Base-by-base conservation (phyloP, 2,888 invertebrate genomes). In the Agriotes lineatus region DNA sequence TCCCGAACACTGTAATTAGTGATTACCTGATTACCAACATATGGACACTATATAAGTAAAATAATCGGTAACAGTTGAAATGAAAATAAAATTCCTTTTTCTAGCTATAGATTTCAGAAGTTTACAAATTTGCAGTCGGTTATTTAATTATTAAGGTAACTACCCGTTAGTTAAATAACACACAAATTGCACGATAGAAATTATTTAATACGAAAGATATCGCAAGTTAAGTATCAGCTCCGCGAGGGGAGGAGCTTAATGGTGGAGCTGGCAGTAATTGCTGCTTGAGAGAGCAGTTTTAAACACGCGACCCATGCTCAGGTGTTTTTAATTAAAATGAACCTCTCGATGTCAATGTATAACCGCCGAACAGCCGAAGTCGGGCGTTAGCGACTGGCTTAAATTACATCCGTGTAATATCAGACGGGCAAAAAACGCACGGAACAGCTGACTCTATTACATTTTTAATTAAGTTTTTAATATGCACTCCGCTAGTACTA, bases 241-340 rank as follows among this genome's bases (percentile, higher is more conserved):
- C 57, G 44, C 20, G 39, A 16, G 35, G 63, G 63, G 62, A 59
- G 64, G 69, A 54, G 69, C 44, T 30, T 52, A 45, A 64, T 64
- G 45, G 58, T 33, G 64, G 39, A 62, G 62, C 35, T 22, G 35
- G 67, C 61, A 60, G 68, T 65, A 64, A 68, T 65, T 62, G 67
- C 62, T 62, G 54, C 67, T 69, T 64, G 63, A 69, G 63, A 72
- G 67, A 69, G 58, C 69, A 63, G 68, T 65, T 69, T 69, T 64
- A 69, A 68, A 68, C 72, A 72, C 70, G 72, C 72, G 67, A 72
- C 66, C 42, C 44, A 39, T 59, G 69, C 66, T 70, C 70, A 72
- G 72, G 70, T 67, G 69, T 67, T 71, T 72, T 71, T 73, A 73
- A 73, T 73, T 73, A 73, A 73, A 69, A 71, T 71, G 60, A 64